Percentiles rank a stretch among this genome's conserved stretches.
Conservation (phyloP, 2,888 invertebrate genomes). For the Hyposoter dolosus region DNA sequence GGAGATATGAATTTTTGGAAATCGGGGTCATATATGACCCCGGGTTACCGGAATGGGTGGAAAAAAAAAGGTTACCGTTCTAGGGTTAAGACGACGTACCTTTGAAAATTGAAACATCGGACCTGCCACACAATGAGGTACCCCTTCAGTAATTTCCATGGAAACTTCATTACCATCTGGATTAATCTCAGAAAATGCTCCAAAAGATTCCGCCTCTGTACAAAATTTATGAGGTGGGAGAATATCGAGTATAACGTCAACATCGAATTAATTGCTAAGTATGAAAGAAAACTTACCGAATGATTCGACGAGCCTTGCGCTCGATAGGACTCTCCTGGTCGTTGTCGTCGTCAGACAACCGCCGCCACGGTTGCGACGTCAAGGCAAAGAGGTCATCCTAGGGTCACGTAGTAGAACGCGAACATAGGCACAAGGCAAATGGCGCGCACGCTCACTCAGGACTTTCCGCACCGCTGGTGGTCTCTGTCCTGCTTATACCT, state of each 20-base stretch:
- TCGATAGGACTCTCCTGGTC: constrained; percentile 52
- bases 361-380: constrained; percentile 70
- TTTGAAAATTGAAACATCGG: neutral
- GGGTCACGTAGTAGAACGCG: constrained; percentile 71
- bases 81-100: neutral
- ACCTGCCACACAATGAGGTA: neutral
- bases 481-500: constrained; percentile 73
- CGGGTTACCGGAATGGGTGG: too few relatives aligned
- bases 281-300: constrained; percentile 1
- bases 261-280: constrained; percentile 22
- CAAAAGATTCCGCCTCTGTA: neutral
- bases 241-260: neutral
- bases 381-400: constrained; percentile 75
- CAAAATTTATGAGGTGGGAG: neutral
- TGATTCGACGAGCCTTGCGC: constrained; percentile 32
- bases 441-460: constrained; percentile 55
- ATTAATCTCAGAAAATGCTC: neutral
- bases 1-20: too few relatives aligned
- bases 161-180: neutral
- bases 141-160: neutral
- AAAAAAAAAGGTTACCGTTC: too few relatives aligned
- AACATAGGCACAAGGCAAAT: constrained; percentile 57
- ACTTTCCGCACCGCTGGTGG: constrained; percentile 75
- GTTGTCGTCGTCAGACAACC: constrained; percentile 48
- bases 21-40: too few relatives aligned